These are phyloP conservation scores for Spongia lamella DNA, from an alignment of 37 sponge, comb jelly and placozoan genomes.

Conservation along the genomic window DNA sequence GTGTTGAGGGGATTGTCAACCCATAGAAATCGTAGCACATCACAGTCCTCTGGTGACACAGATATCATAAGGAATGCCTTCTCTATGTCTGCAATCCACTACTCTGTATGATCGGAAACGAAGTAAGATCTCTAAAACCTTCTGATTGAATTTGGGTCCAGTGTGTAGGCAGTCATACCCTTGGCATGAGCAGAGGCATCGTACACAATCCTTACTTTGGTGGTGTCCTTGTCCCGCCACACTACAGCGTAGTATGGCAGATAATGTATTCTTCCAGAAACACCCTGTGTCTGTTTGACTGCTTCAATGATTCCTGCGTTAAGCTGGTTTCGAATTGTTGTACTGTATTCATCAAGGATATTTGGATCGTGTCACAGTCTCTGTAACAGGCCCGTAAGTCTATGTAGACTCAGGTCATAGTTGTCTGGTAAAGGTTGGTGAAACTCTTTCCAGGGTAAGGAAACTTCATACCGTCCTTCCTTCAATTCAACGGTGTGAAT, in stretches of 20 bases:
- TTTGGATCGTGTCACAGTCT: neutral
- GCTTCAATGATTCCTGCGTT: too few relatives aligned
- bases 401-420: neutral
- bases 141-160: conserved; percentile 51
- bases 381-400: neutral
- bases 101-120: conserved; percentile 35
- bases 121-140: conserved; percentile 35
- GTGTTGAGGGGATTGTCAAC: conserved; percentile 36
- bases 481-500: neutral
- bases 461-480: neutral
- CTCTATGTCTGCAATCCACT: conserved; percentile 52
- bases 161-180: conserved; percentile 37
- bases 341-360: conserved; percentile 6
- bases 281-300: too few relatives aligned
- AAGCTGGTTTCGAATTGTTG: neutral
- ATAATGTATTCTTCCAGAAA: conserved; percentile 16
- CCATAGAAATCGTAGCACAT: conserved; percentile 55
- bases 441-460: conserved; percentile 3
- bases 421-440: neutral
- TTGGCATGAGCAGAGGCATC: conserved; percentile 41
- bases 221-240: conserved; percentile 46
- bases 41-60: conserved; percentile 32
- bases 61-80: conserved; percentile 54
- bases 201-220: conserved; percentile 42
- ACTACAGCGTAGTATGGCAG: conserved; percentile 62